Evolutionary conservation across 2,113 vertebrate genomes (phyloP).

Genomic region (Mobula hypostoma): DNA sequence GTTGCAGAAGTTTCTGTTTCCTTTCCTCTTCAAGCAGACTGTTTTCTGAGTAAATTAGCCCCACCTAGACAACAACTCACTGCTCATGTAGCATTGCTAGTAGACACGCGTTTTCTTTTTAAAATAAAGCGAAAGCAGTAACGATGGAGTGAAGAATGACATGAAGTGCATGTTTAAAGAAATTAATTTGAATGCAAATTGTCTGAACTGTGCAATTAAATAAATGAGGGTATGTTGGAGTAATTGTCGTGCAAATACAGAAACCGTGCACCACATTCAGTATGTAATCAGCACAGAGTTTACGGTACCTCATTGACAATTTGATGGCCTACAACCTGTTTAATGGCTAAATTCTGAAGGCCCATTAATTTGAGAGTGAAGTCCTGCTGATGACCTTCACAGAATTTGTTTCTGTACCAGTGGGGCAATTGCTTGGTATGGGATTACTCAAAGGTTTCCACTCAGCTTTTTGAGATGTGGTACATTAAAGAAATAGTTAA

Average conservation of each 20-base stretch:
- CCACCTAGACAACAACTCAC: too few species aligned
- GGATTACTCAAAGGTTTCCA: neutral
- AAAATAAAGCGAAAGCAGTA: neutral
- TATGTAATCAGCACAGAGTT: neutral
- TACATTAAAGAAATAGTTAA: neutral
- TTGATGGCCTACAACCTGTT: neutral
- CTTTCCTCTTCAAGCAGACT: too few species aligned
- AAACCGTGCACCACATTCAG: too few species aligned
- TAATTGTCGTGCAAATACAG: neutral
- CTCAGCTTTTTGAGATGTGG: neutral
- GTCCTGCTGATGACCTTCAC: neutral
- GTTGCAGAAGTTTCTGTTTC: too few species aligned
- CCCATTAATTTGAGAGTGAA: neutral
- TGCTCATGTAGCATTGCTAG: too few species aligned
- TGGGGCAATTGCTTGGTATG: neutral
- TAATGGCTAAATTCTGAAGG: neutral
- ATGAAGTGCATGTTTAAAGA: neutral
- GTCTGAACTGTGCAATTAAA: neutral
- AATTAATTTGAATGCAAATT: neutral
- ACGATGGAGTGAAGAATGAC: neutral
- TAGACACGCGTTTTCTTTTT: too few species aligned
- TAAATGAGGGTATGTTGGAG: neutral
- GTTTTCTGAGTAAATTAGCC: too few species aligned
- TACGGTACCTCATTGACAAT: neutral
- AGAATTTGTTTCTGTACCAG: neutral